These are phyloP conservation scores for Drosophila takahashii DNA, from an alignment of 1,140 invertebrate species.

Conservation along the genomic window DNA sequence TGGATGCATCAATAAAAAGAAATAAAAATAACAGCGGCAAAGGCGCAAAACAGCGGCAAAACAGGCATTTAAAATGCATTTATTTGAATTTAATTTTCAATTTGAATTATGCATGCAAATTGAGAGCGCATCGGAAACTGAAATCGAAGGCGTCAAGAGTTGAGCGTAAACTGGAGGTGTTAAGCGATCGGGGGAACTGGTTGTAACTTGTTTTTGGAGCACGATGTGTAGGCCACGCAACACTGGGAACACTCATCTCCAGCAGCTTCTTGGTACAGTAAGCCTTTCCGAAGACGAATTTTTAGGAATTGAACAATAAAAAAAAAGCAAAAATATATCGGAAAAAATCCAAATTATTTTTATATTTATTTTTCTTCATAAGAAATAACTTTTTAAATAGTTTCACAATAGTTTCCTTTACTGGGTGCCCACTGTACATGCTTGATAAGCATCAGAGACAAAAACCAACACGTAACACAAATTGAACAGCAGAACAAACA, in stretches of 20 bases:
- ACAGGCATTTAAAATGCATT: slow-evolving; percentile 68
- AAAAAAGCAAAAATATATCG: no score
- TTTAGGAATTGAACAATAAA: no score
- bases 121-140: slow-evolving; percentile 27
- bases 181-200: neutral
- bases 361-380: no score
- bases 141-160: slow-evolving; percentile 17
- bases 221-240: slow-evolving; percentile 31
- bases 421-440: slow-evolving; percentile 24
- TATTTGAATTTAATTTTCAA: slow-evolving; percentile 73
- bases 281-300: neutral
- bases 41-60: neutral
- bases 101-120: slow-evolving; percentile 78
- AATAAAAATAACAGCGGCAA: neutral
- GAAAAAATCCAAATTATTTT: no score
- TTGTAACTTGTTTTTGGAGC: slow-evolving; percentile 40
- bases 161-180: slow-evolving; percentile 9
- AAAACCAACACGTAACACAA: slow-evolving; percentile 64
- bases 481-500: slow-evolving; percentile 57
- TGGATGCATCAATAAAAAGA: slow-evolving; percentile 32
- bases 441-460: slow-evolving; percentile 41
- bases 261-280: slow-evolving; percentile 5
- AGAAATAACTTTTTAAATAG: no score
- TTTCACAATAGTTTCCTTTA: neutral
- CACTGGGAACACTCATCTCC: slow-evolving; percentile 13